Evolutionary conservation across 2,113 vertebrate genomes (phyloP).

Genomic region (Pungitius pungitius): DNA sequence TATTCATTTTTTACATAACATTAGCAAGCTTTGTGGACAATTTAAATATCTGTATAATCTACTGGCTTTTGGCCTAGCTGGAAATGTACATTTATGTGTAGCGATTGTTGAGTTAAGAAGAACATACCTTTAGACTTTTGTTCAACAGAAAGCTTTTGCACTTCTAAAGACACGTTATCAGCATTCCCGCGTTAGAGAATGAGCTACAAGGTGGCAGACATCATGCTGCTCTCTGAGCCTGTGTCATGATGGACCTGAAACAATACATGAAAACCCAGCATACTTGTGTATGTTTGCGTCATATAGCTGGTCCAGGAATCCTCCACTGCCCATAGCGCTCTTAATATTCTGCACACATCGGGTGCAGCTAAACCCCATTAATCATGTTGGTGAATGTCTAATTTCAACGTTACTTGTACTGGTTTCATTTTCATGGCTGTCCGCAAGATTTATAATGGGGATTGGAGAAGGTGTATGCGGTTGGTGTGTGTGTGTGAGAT

Average conservation of each 20-base stretch:
- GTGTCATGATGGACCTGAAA: conserved; percentile 25
- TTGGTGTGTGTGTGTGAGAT: conserved; percentile 39
- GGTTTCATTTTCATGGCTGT: conserved; percentile 81
- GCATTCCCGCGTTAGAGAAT: conserved; percentile 18
- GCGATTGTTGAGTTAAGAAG: conserved; percentile 6
- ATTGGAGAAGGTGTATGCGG: conserved; percentile 51
- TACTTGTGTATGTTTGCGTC: conserved; percentile 27
- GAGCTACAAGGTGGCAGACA: conserved; percentile 23
- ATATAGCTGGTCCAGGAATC: conserved; percentile 53
- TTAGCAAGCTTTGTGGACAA: conserved; percentile 27
- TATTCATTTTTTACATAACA: conserved; percentile 52
- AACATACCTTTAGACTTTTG: background rate
- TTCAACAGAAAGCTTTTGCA: conserved; percentile 14
- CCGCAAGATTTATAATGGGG: conserved; percentile 80
- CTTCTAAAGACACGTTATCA: conserved; percentile 7
- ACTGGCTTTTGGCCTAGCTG: background rate
- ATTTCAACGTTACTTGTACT: conserved; percentile 78
- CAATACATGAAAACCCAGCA: conserved; percentile 43
- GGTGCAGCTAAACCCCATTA: conserved; percentile 73
- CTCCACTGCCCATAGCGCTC: conserved; percentile 59
- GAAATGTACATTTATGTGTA: background rate
- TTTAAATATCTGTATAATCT: conserved; percentile 22
- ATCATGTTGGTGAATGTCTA: conserved; percentile 82
- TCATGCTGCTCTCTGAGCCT: conserved; percentile 18
- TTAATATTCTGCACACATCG: conserved; percentile 78